These are phyloP conservation scores for Daboia siamensis DNA, from an alignment of 2,113 vertebrate genomes.

Conservation along the genomic window DNA sequence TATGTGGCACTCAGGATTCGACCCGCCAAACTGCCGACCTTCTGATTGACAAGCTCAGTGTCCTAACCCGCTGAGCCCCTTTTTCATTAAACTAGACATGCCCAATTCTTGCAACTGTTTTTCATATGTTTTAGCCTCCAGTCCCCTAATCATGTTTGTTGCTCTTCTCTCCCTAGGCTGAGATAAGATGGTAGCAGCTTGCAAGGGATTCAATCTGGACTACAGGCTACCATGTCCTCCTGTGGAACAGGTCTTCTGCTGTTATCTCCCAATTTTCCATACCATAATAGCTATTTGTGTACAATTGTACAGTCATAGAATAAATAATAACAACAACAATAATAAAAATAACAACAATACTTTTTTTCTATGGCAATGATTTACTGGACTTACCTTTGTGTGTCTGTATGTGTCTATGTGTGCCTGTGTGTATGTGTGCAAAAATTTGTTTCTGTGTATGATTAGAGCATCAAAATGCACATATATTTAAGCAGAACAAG, in stretches of 20 bases:
- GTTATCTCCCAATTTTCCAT: not conserved
- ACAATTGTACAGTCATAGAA: not conserved
- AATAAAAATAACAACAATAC: not conserved
- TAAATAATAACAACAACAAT: not conserved
- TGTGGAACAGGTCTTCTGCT: not conserved
- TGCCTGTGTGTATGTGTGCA: not conserved
- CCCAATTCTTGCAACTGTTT: too few species aligned
- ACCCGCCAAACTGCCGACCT: too few species aligned
- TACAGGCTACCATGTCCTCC: not conserved
- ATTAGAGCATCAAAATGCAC: not conserved
- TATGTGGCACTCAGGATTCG: too few species aligned
- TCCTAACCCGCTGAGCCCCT: too few species aligned
- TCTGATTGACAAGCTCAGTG: too few species aligned
- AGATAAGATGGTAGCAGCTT: not conserved
- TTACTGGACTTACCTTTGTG: not conserved
- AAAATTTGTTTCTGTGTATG: too few species aligned
- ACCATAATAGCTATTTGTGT: not conserved
- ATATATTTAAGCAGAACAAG: not conserved
- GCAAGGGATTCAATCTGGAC: too few species aligned
- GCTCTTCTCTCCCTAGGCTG: not conserved
- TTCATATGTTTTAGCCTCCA: too few species aligned
- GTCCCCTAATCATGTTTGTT: too few species aligned
- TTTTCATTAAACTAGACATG: too few species aligned
- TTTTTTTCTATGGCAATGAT: not conserved
- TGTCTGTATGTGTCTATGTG: too few species aligned